phyloP scores from a whole-genome alignment of 2,113 vertebrate species.

The Turdus rufiventris region DNA sequence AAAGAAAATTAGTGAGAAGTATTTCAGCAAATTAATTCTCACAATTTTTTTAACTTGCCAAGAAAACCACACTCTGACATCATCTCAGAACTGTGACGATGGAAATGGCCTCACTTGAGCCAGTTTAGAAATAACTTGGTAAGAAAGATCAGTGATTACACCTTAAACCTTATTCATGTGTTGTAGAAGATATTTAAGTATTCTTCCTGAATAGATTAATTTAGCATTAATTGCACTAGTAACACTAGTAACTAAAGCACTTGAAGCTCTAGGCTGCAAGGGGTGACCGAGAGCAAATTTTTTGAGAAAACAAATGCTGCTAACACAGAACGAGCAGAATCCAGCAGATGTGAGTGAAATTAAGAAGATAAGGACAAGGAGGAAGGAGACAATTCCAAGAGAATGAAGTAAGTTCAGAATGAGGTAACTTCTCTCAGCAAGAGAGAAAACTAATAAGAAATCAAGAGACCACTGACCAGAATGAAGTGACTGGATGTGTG shows the following conservation, averaged over 20 bases:
- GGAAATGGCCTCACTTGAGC: background rate
- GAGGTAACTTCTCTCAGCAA: no score
- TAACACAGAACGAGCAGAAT: background rate
- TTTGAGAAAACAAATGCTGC: background rate
- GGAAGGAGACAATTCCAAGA: background rate
- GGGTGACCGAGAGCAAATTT: rapidly evolving
- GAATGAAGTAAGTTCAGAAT: no score
- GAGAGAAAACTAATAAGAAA: background rate
- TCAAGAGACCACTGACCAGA: background rate
- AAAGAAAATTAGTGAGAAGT: background rate
- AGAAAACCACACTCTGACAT: background rate
- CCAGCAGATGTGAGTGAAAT: background rate
- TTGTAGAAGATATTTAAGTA: background rate
- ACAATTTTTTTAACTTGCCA: background rate
- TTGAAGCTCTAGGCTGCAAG: background rate
- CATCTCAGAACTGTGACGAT: background rate
- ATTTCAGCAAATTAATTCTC: background rate
- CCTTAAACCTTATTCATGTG: background rate
- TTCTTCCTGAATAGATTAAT: background rate
- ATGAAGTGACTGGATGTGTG: background rate
- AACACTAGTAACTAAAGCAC: background rate
- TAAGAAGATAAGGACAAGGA: background rate
- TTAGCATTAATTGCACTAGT: background rate
- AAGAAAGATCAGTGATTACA: background rate
- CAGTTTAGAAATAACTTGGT: background rate